These are phyloP conservation scores for Lordiphosa mommai DNA, from an alignment of 1,140 invertebrate genomes.

Conservation along the genomic window DNA sequence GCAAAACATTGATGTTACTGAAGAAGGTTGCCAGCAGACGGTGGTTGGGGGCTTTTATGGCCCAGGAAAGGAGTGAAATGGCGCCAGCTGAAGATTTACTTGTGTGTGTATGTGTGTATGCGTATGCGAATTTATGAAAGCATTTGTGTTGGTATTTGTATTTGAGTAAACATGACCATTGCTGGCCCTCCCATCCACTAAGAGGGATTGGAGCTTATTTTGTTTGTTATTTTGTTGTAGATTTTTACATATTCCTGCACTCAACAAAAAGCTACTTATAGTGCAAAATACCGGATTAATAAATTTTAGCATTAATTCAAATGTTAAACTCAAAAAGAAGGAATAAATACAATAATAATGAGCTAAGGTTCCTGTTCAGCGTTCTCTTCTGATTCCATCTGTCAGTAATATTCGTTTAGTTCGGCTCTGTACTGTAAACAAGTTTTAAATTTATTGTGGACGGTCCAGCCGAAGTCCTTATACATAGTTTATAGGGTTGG, in stretches of 20 bases:
- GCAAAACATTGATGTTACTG: constrained; percentile 58
- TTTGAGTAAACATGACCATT: constrained; percentile 58
- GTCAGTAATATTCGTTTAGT: too few species aligned
- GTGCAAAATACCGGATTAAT: too few species aligned
- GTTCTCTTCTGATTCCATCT: too few species aligned
- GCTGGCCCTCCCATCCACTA: not conserved
- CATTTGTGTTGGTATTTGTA: constrained; percentile 42
- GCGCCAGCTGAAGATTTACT: constrained; percentile 69
- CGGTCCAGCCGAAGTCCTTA: too few species aligned
- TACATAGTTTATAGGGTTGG: too few species aligned
- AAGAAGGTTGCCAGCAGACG: constrained; percentile 51
- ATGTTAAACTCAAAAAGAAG: too few species aligned
- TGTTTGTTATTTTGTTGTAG: constrained; percentile 13
- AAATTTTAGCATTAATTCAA: too few species aligned
- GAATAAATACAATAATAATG: too few species aligned
- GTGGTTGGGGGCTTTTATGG: constrained; percentile 52
- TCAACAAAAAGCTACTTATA: too few species aligned
- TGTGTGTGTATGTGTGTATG: constrained; percentile 9
- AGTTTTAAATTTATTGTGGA: too few species aligned
- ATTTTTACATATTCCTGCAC: not conserved
- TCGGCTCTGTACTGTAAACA: too few species aligned
- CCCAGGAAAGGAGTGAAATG: constrained; percentile 58
- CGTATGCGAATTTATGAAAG: constrained; percentile 61
- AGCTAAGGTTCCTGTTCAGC: too few species aligned
- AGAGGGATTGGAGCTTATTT: constrained; percentile 41